Percentiles rank a stretch among this genome's conserved stretches.
Conservation (phyloP, 2,797 vertebrate species). For the Esox lucius region DNA sequence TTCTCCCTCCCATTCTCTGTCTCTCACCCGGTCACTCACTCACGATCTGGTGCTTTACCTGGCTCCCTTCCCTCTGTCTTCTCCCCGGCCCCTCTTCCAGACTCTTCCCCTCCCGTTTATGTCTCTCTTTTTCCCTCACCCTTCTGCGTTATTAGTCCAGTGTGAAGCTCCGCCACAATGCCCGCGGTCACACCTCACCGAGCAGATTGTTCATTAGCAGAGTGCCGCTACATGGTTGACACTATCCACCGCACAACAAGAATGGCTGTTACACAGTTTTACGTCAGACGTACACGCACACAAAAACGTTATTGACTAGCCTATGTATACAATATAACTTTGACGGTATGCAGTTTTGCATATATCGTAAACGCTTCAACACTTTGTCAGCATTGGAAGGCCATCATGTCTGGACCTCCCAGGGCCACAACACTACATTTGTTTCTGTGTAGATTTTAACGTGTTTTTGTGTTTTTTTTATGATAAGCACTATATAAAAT, state of each 20-base stretch:
- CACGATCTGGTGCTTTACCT: conserved; percentile 16
- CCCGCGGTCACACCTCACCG: conserved; percentile 71
- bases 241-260: conserved; percentile 26
- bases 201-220: conserved; percentile 71
- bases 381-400: no score
- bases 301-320: not conserved
- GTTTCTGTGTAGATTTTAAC: no score
- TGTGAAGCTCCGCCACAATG: conserved; percentile 66
- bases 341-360: not conserved
- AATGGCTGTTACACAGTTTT: conserved; percentile 39
- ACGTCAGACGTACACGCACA: conserved; percentile 11
- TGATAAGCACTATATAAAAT: no score
- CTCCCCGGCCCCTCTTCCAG: no score
- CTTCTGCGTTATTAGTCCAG: conserved; percentile 65
- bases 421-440: no score
- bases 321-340: not conserved
- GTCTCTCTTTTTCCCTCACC: conserved; percentile 8
- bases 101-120: conserved; percentile 3
- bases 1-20: conserved; percentile 14
- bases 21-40: conserved; percentile 11
- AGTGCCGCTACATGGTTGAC: conserved; percentile 44
- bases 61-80: not conserved
- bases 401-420: no score
- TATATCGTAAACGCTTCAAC: no score
- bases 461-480: no score